Evolutionary conservation across 2,888 invertebrate species (phyloP).

Genomic region (Rotaria macrura): DNA sequence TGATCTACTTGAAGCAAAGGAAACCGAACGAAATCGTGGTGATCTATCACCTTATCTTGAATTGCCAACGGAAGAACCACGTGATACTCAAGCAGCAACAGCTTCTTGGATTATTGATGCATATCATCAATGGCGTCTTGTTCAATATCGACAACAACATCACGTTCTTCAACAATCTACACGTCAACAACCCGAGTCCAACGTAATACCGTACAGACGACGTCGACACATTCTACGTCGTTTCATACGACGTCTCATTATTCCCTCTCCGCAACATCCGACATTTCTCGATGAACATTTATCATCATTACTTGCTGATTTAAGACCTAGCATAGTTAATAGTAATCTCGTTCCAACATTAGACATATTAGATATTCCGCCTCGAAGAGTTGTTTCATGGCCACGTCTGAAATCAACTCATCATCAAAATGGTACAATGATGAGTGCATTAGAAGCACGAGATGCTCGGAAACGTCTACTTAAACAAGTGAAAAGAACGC

Average conservation of each 20-base stretch:
- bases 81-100: not conserved
- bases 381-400: not conserved
- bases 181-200: not conserved
- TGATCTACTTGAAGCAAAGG: not conserved
- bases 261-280: not conserved
- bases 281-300: not conserved
- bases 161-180: not conserved
- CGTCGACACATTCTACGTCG: not conserved
- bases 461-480: not conserved
- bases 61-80: not conserved
- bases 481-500: not conserved
- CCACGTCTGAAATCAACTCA: not conserved
- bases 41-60: not conserved
- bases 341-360: not conserved
- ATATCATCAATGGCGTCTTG: not conserved
- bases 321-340: not conserved
- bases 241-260: not conserved
- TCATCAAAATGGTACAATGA: not conserved
- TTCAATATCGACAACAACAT: not conserved
- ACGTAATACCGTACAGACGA: not conserved
- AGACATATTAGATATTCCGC: not conserved
- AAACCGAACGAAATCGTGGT: not conserved
- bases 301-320: not conserved
- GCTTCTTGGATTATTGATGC: conserved; percentile 2
- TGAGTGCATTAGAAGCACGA: not conserved